phyloP scores from a whole-genome alignment of 2,113 vertebrate genomes.

The Anguilla japonica region DNA sequence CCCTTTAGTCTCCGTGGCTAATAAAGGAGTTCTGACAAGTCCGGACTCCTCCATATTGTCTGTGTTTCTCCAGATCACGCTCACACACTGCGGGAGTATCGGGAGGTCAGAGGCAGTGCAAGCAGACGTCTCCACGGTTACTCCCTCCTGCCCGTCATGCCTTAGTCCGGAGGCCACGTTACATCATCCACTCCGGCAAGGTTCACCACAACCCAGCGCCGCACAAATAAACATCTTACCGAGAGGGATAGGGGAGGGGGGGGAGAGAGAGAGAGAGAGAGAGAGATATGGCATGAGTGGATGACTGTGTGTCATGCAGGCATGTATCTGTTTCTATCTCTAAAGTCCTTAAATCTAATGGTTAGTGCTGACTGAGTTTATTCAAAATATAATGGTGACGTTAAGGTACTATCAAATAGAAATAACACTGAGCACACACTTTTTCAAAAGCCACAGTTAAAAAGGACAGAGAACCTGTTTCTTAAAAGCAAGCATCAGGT shows the following conservation, averaged over 20 bases:
- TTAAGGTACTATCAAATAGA: too few species aligned
- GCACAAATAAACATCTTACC: neutral
- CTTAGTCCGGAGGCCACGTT: neutral
- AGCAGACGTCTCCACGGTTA: neutral
- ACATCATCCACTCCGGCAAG: neutral
- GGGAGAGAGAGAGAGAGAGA: neutral
- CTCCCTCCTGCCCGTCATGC: neutral
- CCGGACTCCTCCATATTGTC: conserved; percentile 7
- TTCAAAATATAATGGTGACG: too few species aligned
- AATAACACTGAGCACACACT: neutral
- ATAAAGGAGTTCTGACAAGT: neutral
- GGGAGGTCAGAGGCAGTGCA: neutral
- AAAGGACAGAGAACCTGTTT: neutral
- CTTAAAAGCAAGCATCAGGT: neutral
- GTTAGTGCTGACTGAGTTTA: too few species aligned
- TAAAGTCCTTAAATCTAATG: too few species aligned
- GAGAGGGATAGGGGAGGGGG: neutral
- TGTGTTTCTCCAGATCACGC: neutral
- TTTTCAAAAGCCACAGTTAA: neutral
- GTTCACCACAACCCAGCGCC: neutral
- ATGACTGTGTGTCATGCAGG: neutral
- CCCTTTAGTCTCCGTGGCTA: neutral
- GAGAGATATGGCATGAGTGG: neutral
- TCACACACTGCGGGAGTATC: neutral
- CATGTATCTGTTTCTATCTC: neutral